Base-by-base conservation (phyloP, 2,797 vertebrate genomes). In the Allochrocebus solatus region DNA sequence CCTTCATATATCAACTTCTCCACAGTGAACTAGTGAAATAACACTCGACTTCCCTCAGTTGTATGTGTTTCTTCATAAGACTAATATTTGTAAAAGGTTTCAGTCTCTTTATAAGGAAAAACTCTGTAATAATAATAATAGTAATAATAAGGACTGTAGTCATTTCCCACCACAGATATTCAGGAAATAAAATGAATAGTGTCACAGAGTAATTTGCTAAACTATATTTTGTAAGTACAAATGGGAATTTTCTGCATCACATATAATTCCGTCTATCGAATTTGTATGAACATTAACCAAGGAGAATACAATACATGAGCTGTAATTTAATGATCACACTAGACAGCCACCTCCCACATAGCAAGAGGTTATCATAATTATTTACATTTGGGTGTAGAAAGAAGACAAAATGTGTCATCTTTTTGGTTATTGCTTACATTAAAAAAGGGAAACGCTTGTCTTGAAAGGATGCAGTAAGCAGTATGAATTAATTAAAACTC, bases 141-240 rank as follows among this genome's bases (percentile, higher is more conserved):
- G 33, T 67, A n/a, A 67, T 67, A 67, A 67, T 67, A 91, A 88
- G n/a, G 85, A 85, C 30, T 16, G 8, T 53, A 46, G 84, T 97
- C 93, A 89, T 80, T 96, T 96, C 72, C 92, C 28, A 82, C 81
- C 55, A 92, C 57, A 85, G 85, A 64, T 41, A 36, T 96, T 90
- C 74, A 87, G 53, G 92, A 96, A 93, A 92, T 93, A 74, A 97
- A 96, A 93, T 94, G 91, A 96, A 91, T 8, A 33, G 97, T 95
- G 93, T 97, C 97, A 97, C n/a, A 94, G 84, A 94, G 75, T 82
- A 96, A 97, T 97, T 98, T 96, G 93, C 88, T 96, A 91, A 97
- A 82, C 93, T 92, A 30, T 95, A 72, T 95, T 93, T 97, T 97
- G 43, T 93, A 94, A 95, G 93, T 96, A 95, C 75, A 97, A 97